phyloP scores from a whole-genome alignment of 2,797 vertebrate species.

The Natrix natrix region DNA sequence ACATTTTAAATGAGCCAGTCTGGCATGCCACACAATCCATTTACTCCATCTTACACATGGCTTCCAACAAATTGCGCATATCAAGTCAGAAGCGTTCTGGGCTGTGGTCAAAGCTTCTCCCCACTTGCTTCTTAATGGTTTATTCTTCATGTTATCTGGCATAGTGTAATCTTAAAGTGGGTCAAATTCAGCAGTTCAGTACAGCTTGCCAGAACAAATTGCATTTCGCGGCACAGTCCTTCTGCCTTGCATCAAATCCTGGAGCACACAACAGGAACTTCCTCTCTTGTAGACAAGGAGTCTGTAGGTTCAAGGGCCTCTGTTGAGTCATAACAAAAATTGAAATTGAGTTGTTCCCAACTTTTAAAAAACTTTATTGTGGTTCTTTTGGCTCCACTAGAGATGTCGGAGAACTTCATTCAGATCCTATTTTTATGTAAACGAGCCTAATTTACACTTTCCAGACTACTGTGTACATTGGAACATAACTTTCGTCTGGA shows the following conservation, averaged over 20 bases:
- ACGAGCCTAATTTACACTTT: not conserved
- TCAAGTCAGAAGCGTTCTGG: constrained; percentile 25
- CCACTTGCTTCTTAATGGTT: constrained; percentile 24
- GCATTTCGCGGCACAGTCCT: constrained; percentile 44
- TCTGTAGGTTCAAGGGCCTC: constrained; percentile 53
- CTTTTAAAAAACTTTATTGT: constrained; percentile 4
- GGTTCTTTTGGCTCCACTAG: not conserved
- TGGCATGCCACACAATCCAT: constrained; percentile 43
- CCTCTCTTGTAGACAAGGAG: constrained; percentile 54
- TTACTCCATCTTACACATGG: constrained; percentile 28
- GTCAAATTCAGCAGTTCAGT: constrained; percentile 52
- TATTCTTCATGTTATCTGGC: constrained; percentile 43
- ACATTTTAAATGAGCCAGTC: constrained; percentile 45
- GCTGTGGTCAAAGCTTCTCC: constrained; percentile 23
- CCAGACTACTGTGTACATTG: not conserved
- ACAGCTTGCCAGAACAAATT: constrained; percentile 59
- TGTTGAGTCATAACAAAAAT: constrained; percentile 56
- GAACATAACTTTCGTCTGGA: not conserved
- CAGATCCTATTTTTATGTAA: not conserved
- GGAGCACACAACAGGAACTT: constrained; percentile 43
- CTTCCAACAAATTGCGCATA: constrained; percentile 13
- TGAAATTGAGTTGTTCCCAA: constrained; percentile 9
- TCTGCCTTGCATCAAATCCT: constrained; percentile 54
- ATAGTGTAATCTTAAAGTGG: constrained; percentile 49
- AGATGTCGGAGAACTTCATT: not conserved